These are phyloP conservation scores for Eciton burchellii DNA, from an alignment of 1,140 invertebrate genomes.

Conservation along the genomic window DNA sequence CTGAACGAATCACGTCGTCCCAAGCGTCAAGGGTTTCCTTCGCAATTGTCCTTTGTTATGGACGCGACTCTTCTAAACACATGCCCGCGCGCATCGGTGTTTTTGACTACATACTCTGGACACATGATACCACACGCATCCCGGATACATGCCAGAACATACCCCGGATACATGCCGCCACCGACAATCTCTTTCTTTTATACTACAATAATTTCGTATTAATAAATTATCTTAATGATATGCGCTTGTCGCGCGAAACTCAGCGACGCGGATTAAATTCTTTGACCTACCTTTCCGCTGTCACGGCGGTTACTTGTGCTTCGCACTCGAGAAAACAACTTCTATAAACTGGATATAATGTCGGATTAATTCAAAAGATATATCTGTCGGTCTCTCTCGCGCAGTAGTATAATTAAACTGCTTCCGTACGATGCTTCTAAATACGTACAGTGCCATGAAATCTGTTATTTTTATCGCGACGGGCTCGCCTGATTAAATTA, in stretches of 20 bases:
- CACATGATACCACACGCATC: too few species aligned
- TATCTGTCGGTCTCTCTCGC: not conserved
- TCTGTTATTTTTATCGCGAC: constrained; percentile 17
- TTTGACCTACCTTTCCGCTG: not conserved
- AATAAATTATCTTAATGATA: constrained; percentile 8
- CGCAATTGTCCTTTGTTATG: too few species aligned
- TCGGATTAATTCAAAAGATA: constrained; percentile 28
- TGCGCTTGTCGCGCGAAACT: not conserved
- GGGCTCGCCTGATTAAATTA: not conserved
- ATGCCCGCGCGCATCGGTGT: too few species aligned
- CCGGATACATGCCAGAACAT: too few species aligned
- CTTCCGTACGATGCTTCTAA: not conserved
- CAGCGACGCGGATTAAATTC: constrained; percentile 1
- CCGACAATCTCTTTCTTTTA: too few species aligned
- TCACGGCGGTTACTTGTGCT: constrained; percentile 2
- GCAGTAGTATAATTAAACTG: not conserved
- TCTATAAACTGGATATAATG: not conserved
- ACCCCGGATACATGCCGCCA: too few species aligned
- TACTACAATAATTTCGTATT: not conserved
- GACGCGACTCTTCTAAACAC: too few species aligned
- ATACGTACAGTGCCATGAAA: not conserved
- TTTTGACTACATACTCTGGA: too few species aligned
- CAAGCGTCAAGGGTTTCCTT: too few species aligned
- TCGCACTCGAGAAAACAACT: not conserved
- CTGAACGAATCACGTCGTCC: too few species aligned